Base-by-base conservation (phyloP, 2,113 vertebrate genomes). In the Campylorhamphus procurvoides region DNA sequence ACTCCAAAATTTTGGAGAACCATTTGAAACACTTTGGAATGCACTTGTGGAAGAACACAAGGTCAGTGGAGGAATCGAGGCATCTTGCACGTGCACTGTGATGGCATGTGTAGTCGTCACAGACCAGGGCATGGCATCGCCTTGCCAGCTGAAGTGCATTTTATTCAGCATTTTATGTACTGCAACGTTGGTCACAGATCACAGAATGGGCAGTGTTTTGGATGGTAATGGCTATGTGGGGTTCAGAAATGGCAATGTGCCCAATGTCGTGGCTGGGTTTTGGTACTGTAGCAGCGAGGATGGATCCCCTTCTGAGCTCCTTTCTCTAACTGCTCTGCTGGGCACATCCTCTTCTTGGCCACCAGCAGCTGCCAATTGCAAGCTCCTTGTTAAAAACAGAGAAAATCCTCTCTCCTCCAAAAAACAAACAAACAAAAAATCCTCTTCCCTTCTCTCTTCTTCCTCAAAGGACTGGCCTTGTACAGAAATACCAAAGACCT, bases 81-180 rank as follows among this genome's bases (percentile, higher is more conserved):
- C 4, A 4, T 39, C 52, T 69, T 59, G 53, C 68, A 59, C 1
- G 0, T 87, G 69, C 60, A 25, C 46, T 0, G 1, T 46, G 53
- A 39, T 50, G 3, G 0, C 3, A 33, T 0, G 2, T 4, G 37
- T 3, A 16, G 50, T 14, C 0, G 0, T 55, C 56, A 53, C 56
- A 16, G 5, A 81, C 37, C 47, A 28, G 28, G 19, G 35, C 33
- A 9, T 0, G 8, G 27, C 6, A 1, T 42, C 78, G 29, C 62
- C 55, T 69, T 5, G 5, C 40, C 0, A 0, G 25, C 17, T 1
- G 0, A 52, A 49, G 33, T 6, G 37, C 20, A 9, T 73, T 78
- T 55, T 14, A 9, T 5, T 28, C 52, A 67, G 42, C 6, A 3
- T 4, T 63, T 60, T 50, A 35, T 18, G 31, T 3, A 1, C 68